phyloP scores from a whole-genome alignment of 2,888 invertebrate species.

The Perithous albicinctus region DNA sequence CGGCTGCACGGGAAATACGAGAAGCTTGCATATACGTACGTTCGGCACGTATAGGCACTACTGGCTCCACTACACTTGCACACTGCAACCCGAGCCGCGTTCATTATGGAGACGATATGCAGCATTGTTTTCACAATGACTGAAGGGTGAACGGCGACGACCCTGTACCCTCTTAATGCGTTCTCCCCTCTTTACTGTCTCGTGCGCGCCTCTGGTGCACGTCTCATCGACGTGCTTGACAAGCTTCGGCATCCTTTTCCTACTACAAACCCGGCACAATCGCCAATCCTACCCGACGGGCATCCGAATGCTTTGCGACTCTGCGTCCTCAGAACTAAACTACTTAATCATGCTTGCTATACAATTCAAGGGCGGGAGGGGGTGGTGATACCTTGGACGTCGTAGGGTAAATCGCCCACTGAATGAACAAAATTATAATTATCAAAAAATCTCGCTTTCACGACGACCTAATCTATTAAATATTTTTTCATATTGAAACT shows the following conservation, averaged over 20 bases:
- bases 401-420: not conserved
- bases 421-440: not conserved
- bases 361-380: constrained; percentile 24
- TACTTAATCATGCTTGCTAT: constrained; percentile 75
- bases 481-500: no score
- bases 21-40: constrained; percentile 67
- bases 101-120: constrained; percentile 84
- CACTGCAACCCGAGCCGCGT: constrained; percentile 73
- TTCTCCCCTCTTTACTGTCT: constrained; percentile 57
- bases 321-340: constrained; percentile 75
- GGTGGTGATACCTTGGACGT: constrained; percentile 40
- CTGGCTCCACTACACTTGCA: not conserved
- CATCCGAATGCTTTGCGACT: constrained; percentile 72
- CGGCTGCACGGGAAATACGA: constrained; percentile 78
- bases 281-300: constrained; percentile 60
- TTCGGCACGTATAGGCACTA: constrained; percentile 30
- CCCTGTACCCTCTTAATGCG: constrained; percentile 77
- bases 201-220: constrained; percentile 60
- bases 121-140: constrained; percentile 84
- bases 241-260: constrained; percentile 68
- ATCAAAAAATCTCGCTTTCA: no score
- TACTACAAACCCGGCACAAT: constrained; percentile 48
- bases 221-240: constrained; percentile 69
- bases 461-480: no score
- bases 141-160: constrained; percentile 79